Evolutionary conservation across 2,888 invertebrate species (phyloP).

Genomic region (Drosophila histrio): DNA sequence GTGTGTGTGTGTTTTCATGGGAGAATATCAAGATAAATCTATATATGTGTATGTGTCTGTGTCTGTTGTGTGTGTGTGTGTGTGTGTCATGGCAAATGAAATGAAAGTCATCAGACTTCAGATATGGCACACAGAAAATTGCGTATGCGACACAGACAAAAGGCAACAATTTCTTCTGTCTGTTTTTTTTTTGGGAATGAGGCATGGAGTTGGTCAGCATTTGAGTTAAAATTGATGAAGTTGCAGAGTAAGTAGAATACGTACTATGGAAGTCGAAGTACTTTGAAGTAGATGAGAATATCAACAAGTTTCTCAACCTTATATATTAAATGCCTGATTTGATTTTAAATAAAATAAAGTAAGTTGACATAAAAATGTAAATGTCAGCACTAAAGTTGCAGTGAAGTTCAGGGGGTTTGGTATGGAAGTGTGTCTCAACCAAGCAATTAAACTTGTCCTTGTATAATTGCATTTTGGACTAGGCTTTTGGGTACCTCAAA

Average conservation of each 20-base stretch:
- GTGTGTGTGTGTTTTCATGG: slow-evolving; percentile 21
- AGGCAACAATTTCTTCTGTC: slow-evolving; percentile 43
- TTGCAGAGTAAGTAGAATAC: neutral
- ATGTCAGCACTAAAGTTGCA: slow-evolving; percentile 55
- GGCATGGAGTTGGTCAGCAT: slow-evolving; percentile 18
- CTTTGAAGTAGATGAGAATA: neutral
- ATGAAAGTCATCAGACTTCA: slow-evolving; percentile 72
- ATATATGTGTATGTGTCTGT: slow-evolving; percentile 30
- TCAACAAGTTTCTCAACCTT: slow-evolving; percentile 2
- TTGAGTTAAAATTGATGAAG: slow-evolving; percentile 59
- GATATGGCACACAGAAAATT: slow-evolving; percentile 64
- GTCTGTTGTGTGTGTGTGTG: slow-evolving; percentile 34
- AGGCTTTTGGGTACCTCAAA: slow-evolving; percentile 32
- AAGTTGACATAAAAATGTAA: slow-evolving; percentile 32
- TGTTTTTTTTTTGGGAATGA: neutral
- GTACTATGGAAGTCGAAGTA: neutral
- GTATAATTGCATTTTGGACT: slow-evolving; percentile 82
- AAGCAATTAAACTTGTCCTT: slow-evolving; percentile 83
- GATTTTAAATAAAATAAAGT: slow-evolving; percentile 60
- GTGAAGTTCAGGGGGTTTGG: neutral
- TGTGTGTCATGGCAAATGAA: slow-evolving; percentile 63
- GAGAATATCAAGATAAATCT: slow-evolving; percentile 21
- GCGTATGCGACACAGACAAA: slow-evolving; percentile 62
- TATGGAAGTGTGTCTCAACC: slow-evolving; percentile 41
- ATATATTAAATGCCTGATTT: slow-evolving; percentile 59